A percentile compares a stretch with the other conserved stretches of the same genome.
phyloP scores from a whole-genome alignment of 2,888 invertebrate species.

The Limnephilus marmoratus region DNA sequence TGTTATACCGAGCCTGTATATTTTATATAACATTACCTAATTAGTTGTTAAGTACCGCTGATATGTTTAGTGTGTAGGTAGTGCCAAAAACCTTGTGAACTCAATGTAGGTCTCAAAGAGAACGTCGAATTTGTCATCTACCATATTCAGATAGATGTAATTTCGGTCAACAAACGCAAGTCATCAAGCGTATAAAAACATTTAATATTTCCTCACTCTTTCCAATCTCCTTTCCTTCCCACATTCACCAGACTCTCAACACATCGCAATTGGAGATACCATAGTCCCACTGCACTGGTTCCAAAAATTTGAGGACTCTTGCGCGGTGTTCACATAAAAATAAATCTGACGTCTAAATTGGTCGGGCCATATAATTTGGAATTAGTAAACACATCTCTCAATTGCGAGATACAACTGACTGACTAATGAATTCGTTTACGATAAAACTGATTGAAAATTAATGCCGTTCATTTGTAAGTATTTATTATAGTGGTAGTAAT shows the following conservation, averaged over 20 bases:
- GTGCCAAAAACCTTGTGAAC: too few species aligned
- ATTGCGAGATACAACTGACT: not conserved
- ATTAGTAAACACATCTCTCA: not conserved
- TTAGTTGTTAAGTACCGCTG: too few species aligned
- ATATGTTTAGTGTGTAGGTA: too few species aligned
- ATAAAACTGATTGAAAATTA: not conserved
- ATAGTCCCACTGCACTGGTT: not conserved
- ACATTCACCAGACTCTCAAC: not conserved
- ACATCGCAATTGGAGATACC: not conserved
- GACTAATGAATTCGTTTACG: not conserved
- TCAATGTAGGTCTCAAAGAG: too few species aligned
- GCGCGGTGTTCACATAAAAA: not conserved
- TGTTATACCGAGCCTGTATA: too few species aligned
- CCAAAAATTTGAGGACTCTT: not conserved
- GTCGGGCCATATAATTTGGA: not conserved
- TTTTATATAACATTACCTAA: too few species aligned
- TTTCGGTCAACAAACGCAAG: too few species aligned
- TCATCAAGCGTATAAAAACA: too few species aligned
- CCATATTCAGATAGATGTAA: too few species aligned
- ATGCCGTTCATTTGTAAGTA: not conserved
- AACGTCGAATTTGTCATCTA: too few species aligned
- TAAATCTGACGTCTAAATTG: not conserved
- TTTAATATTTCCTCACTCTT: not conserved
- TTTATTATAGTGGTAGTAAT: not conserved
- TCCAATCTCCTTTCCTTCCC: not conserved